Base-by-base conservation (phyloP, 2,888 invertebrate species). In the Chymomyza fuscimana region DNA sequence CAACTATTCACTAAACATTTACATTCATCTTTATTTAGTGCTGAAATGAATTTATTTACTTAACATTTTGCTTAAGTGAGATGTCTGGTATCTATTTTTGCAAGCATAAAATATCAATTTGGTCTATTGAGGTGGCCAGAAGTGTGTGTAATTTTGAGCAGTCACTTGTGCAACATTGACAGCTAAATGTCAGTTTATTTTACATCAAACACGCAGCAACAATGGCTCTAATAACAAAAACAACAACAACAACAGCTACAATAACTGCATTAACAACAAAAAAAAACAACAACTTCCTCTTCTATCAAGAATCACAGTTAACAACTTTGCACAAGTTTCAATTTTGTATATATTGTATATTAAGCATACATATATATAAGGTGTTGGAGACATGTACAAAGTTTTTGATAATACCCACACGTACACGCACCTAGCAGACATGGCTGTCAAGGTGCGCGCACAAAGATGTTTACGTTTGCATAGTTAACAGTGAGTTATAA, bases 141-240 rank as follows among this genome's bases (percentile, higher is more conserved):
- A 32, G 29, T 51, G 61, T 29, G 46, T 52, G 19, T 52, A 36
- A 67, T 58, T 32, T 52, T 65, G 16, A 62, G 54, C 50, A 40
- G 40, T n/a, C 25, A 63, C 22, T 56, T 62, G 40, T 65, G 59
- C 32, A 65, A 56, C 75, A 73, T 72, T 78, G 84, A 77, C 80
- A 88, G 81, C 78, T 75, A 88, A 84, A 86, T 88, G 87, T 84
- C 88, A 86, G 88, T 86, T 88, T 86, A 84, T 81, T 87, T 86
- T 82, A 79, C 82, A 84, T 78, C 82, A 80, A 77, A 78, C 63
- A 70, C 67, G 67, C 65, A 71, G 46, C 65, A 65, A 59, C 67
- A 50, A 58, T 40, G 60, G 68, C 54, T 46, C 40, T 46, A 46
- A 46, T 46, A 46, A 46, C 61, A 62, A 52, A 22, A 16, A 51